Evolutionary conservation across 2,888 invertebrate species (phyloP).

Genomic region (Kuschelorhynchus macadamiae): DNA sequence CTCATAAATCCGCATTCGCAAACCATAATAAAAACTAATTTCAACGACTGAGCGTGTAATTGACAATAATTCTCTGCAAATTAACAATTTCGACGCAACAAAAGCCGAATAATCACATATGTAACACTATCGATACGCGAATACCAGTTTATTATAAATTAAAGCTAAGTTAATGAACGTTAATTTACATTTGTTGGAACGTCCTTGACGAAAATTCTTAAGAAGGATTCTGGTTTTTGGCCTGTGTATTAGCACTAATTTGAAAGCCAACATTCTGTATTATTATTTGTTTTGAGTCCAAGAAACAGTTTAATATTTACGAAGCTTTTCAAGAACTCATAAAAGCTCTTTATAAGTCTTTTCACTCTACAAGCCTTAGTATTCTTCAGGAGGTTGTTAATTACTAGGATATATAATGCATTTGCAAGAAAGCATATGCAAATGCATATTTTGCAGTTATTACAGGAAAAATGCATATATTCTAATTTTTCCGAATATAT

Average conservation of each 20-base stretch:
- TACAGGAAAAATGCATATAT: no score
- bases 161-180: neutral
- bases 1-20: conserved; percentile 17
- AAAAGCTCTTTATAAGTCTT: no score
- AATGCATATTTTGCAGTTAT: no score
- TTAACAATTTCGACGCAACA: conserved; percentile 30
- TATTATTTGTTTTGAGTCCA: no score
- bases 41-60: conserved; percentile 30
- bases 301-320: no score
- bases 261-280: no score
- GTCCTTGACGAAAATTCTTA: neutral
- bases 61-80: conserved; percentile 25
- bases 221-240: neutral
- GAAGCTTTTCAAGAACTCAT: no score
- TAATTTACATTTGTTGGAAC: neutral
- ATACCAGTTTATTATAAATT: conserved; percentile 2
- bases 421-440: no score
- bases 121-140: neutral
- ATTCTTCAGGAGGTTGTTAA: no score
- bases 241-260: neutral
- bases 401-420: no score
- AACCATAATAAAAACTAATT: conserved; percentile 32
- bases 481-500: no score
- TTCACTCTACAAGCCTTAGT: no score
- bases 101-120: conserved; percentile 17